These are phyloP conservation scores for Caenorhabditis elegans DNA, from an alignment of 1,140 invertebrate species.

Conservation along the genomic window DNA sequence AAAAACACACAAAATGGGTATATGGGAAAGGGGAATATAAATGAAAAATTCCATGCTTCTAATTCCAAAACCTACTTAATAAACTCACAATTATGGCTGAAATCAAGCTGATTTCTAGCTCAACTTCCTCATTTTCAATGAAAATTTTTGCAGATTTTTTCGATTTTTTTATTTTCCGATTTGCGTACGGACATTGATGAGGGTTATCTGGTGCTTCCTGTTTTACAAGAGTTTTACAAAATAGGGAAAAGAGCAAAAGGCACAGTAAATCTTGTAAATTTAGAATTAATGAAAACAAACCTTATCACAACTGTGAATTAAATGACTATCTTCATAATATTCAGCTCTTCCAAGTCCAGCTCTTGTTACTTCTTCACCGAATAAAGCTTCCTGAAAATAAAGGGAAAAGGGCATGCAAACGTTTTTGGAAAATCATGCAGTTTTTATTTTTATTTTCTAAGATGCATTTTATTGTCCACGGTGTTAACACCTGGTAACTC, in stretches of 20 bases:
- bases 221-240: not conserved
- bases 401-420: not conserved
- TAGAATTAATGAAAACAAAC: too few relatives aligned
- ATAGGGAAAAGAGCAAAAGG: not conserved
- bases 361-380: slow-evolving; percentile 28
- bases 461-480: too few relatives aligned
- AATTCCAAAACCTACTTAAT: not conserved
- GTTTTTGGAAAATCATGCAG: not conserved
- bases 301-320: slow-evolving; percentile 2
- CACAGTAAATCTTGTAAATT: too few relatives aligned
- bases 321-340: slow-evolving; percentile 14
- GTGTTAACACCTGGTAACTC: too few relatives aligned
- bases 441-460: not conserved
- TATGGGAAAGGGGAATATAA: not conserved
- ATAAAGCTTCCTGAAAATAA: slow-evolving; percentile 9
- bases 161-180: not conserved
- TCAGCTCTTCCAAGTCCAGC: slow-evolving; percentile 18
- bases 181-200: not conserved
- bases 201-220: not conserved
- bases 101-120: slow-evolving; percentile 1
- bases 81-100: not conserved
- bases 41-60: not conserved
- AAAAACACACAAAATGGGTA: too few relatives aligned
- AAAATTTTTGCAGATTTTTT: not conserved
- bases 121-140: not conserved